phyloP scores from a whole-genome alignment of 2,113 vertebrate genomes.

The Pardalotus punctatus region DNA sequence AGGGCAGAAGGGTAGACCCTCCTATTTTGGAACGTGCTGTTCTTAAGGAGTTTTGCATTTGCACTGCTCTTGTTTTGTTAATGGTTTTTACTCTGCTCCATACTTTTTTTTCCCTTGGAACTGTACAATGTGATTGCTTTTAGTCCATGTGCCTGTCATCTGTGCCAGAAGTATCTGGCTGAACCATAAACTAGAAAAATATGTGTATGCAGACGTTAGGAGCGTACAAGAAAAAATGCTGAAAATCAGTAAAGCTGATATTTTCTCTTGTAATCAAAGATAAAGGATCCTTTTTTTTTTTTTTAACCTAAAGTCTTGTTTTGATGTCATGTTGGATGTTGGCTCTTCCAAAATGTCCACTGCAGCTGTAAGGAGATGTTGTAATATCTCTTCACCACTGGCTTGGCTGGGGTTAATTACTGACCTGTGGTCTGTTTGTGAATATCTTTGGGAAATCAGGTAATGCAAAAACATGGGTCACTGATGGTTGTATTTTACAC shows the following conservation, averaged over 20 bases:
- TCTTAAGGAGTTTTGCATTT: background rate
- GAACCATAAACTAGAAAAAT: background rate
- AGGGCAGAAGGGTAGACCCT: accelerated
- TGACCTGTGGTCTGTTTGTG: background rate
- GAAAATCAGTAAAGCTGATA: background rate
- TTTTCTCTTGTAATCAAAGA: background rate
- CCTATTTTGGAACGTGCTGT: background rate
- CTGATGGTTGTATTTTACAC: background rate
- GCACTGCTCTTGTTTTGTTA: background rate
- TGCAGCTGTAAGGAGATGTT: background rate
- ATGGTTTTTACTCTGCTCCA: background rate
- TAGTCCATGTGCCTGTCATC: background rate
- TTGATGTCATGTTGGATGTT: background rate
- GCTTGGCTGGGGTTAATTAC: background rate
- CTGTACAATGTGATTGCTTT: background rate
- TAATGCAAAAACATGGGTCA: background rate
- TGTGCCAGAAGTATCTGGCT: background rate
- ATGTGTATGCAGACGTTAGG: background rate
- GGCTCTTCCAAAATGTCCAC: background rate
- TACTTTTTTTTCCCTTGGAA: accelerated
- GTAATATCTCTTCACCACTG: background rate
- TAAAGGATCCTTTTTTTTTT: background rate
- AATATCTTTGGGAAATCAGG: background rate
- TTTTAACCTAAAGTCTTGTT: background rate
- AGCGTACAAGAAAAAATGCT: background rate